These are phyloP conservation scores for Acronicta aceris DNA, from an alignment of 2,888 invertebrate genomes.

Conservation along the genomic window DNA sequence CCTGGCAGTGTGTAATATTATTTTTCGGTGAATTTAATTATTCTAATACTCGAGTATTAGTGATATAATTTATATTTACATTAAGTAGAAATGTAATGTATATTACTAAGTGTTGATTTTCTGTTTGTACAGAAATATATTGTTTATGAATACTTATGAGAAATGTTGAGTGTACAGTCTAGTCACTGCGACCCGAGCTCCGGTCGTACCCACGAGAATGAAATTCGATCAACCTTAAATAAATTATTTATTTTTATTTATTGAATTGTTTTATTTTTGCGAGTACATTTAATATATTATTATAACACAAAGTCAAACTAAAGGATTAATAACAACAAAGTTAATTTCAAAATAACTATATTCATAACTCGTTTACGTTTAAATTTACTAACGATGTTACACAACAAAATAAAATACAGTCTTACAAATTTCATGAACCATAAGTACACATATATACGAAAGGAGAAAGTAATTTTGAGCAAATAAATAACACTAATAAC, in stretches of 20 bases:
- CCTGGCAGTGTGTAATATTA: slow-evolving; percentile 84
- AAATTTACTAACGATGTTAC: slow-evolving; percentile 86
- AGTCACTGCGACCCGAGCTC: slow-evolving; percentile 87
- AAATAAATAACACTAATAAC: slow-evolving; percentile 78
- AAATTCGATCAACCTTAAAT: slow-evolving; percentile 82
- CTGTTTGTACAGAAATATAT: slow-evolving; percentile 86
- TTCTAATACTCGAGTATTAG: slow-evolving; percentile 90
- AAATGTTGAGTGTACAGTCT: slow-evolving; percentile 88
- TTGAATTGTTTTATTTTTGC: slow-evolving; percentile 66
- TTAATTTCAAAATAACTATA: slow-evolving; percentile 86
- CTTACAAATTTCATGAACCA: slow-evolving; percentile 87
- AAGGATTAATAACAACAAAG: slow-evolving; percentile 55
- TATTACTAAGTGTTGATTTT: slow-evolving; percentile 87
- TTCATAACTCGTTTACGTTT: slow-evolving; percentile 76
- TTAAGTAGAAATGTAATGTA: slow-evolving; percentile 86
- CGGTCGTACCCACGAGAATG: slow-evolving; percentile 79
- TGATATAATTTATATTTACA: slow-evolving; percentile 84
- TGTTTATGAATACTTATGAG: slow-evolving; percentile 83
- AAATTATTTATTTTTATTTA: slow-evolving; percentile 88
- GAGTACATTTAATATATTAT: background rate
- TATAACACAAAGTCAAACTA: background rate
- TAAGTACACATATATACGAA: slow-evolving; percentile 84
- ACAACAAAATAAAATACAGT: slow-evolving; percentile 88
- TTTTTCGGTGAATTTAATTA: slow-evolving; percentile 86
- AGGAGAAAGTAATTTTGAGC: slow-evolving; percentile 81